Percentiles rank a stretch among this genome's conserved stretches.
phyloP scores from a whole-genome alignment of 2,797 vertebrate species.

The Dermochelys coriacea region DNA sequence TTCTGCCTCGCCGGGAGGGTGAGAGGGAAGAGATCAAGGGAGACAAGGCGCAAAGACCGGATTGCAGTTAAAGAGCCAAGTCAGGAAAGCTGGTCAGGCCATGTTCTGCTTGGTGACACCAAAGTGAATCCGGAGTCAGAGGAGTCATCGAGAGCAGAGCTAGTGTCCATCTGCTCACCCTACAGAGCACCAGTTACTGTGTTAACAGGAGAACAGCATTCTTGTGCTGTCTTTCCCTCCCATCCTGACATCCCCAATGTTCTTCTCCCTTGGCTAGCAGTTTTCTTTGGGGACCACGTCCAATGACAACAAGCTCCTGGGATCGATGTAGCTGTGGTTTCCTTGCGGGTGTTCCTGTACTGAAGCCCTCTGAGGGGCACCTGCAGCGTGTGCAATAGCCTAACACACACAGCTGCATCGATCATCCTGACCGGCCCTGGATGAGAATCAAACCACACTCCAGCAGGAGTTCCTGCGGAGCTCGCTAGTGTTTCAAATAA shows the following conservation, averaged over 20 bases:
- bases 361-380: background rate
- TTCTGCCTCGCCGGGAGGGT: background rate
- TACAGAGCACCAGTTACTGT: accelerated
- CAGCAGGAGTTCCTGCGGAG: background rate
- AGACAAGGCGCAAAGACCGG: background rate
- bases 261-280: background rate
- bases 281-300: accelerated
- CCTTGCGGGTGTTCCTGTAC: background rate
- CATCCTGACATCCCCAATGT: accelerated
- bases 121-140: accelerated
- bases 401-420: background rate
- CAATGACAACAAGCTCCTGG: background rate
- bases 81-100: background rate
- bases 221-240: background rate
- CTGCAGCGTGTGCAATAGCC: background rate
- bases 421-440: background rate
- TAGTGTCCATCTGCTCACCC: background rate
- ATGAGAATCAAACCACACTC: accelerated
- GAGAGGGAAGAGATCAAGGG: background rate
- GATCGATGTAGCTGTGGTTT: background rate
- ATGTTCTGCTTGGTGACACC: slow-evolving; percentile 3
- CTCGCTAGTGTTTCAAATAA: background rate
- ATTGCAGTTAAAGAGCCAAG: background rate
- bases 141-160: background rate
- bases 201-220: background rate